These are phyloP conservation scores for Corvus hawaiiensis DNA, from an alignment of 2,113 vertebrate species.

Conservation along the genomic window DNA sequence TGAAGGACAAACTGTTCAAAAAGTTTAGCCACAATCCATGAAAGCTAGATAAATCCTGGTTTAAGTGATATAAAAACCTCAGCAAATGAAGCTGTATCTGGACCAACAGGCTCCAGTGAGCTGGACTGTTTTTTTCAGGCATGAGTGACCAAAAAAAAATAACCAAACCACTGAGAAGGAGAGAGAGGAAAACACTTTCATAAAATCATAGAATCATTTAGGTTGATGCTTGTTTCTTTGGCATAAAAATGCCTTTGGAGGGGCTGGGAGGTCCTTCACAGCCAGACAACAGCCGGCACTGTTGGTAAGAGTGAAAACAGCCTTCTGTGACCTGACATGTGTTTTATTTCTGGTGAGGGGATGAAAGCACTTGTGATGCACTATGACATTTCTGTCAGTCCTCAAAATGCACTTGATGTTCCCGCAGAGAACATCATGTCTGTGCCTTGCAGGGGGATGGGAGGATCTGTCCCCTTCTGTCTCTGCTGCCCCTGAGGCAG, in stretches of 20 bases:
- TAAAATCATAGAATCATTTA: neutral
- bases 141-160: neutral
- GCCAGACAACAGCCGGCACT: constrained; percentile 1
- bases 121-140: neutral
- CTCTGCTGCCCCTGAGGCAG: neutral
- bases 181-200: neutral
- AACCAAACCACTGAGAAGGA: neutral
- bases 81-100: neutral
- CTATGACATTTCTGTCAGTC: constrained; percentile 9
- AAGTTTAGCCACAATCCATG: neutral
- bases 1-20: constrained; percentile 18
- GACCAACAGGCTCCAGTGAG: neutral
- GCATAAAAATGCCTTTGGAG: neutral
- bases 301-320: neutral
- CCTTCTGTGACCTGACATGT: constrained; percentile 34
- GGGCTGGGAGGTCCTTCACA: neutral
- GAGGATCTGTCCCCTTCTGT: neutral
- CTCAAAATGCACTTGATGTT: neutral
- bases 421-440: neutral
- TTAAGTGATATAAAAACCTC: neutral
- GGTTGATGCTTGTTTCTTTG: neutral
- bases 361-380: neutral
- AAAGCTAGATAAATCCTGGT: neutral
- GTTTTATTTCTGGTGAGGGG: constrained; percentile 27
- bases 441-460: neutral